Evolutionary conservation across 2,113 vertebrate genomes (phyloP), one percentile per base, ranked within the genome.

Genomic region (Chionodraco myersi): DNA sequence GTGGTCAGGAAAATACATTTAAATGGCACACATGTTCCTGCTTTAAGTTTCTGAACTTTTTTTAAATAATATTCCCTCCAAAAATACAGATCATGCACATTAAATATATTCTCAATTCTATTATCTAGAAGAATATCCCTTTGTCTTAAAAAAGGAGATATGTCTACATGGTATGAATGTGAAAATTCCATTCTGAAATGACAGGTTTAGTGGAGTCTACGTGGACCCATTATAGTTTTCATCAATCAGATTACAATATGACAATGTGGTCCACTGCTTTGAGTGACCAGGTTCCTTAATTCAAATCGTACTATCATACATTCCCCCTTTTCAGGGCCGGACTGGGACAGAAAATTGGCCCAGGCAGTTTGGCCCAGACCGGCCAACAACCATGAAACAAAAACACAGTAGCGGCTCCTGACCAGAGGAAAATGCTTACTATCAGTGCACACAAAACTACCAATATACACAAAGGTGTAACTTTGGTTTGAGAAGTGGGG

Each of bases 121-220:
- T 82, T 84, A 75, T 59, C n/a, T 34, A 23, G 30, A 18, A 51
- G 57, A 53, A 59, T 84, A 72, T 34, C 63, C 41, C 48, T 54
- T 57, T 66, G 61, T 57, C 57, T 78, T 64, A 36, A 65, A 87
- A 81, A 12, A 15, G 36, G 8, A 53, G 18, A 53, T 61, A 47
- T 62, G 41, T 65, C 54, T 64, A 52, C n/a, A 51, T 70, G 75
- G 68, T 66, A 68, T 15, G 72, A 56, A 78, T 88, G 73, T 75
- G 53, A 62, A 8, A 15, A 67, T 83, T 85, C 83, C 79, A 80
- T 88, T 88, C 88, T 86, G 23, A 83, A 79, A 76, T 80, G 84
- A 75, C 76, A 85, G 81, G 23, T 89, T 88, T 87, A 84, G 57
- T 86, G 75, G 60, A 64, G 61, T 71, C 53, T 75, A 1, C 21